These are phyloP conservation scores for Polypterus senegalus DNA, from an alignment of 2,113 vertebrate species.

Conservation along the genomic window DNA sequence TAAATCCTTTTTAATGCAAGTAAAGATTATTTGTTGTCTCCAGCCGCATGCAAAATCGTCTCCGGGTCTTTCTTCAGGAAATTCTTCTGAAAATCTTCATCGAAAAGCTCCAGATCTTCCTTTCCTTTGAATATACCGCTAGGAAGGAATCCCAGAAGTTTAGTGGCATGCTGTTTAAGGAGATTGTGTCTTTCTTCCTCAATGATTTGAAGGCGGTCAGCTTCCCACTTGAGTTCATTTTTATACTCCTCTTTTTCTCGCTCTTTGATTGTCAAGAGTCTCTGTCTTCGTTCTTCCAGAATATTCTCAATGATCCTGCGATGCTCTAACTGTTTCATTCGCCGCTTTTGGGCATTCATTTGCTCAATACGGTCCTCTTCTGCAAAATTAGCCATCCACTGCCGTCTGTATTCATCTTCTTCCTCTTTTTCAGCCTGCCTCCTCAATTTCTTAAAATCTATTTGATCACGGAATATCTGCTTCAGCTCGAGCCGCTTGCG, in stretches of 20 bases:
- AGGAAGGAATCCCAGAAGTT: conserved; percentile 56
- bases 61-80: conserved; percentile 37
- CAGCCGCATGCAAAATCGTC: conserved; percentile 18
- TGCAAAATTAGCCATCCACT: conserved; percentile 45
- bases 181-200: conserved; percentile 63
- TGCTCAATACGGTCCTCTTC: conserved; percentile 52
- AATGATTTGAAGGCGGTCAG: conserved; percentile 37
- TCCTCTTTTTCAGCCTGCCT: conserved; percentile 37
- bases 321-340: conserved; percentile 56
- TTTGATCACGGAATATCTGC: conserved; percentile 41
- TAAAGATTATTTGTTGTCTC: conserved; percentile 13
- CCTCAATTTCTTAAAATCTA: conserved; percentile 38
- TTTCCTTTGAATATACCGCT: conserved; percentile 51
- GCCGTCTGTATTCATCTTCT: conserved; percentile 38
- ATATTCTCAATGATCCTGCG: conserved; percentile 44
- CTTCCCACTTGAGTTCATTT: conserved; percentile 39
- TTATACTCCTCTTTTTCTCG: conserved; percentile 46
- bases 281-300: conserved; percentile 42
- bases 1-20: too few species aligned
- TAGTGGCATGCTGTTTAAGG: conserved; percentile 50
- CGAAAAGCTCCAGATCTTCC: conserved; percentile 49
- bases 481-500: conserved; percentile 42
- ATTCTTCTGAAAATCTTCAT: conserved; percentile 46
- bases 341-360: conserved; percentile 51
- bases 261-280: conserved; percentile 43